These are phyloP conservation scores for Brachionus plicatilis DNA, from an alignment of 1,140 invertebrate genomes.

Conservation along the genomic window DNA sequence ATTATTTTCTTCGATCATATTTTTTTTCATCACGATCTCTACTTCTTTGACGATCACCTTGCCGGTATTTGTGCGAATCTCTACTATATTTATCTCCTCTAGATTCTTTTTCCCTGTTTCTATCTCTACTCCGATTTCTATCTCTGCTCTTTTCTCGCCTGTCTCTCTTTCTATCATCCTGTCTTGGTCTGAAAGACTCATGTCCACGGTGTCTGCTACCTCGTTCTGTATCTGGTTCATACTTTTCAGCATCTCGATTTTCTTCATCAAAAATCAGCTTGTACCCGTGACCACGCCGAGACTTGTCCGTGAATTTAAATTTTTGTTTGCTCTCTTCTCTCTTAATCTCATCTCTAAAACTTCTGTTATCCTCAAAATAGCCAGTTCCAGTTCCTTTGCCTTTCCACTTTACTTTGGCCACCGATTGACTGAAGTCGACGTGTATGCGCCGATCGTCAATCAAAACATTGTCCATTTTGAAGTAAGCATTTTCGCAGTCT, in stretches of 20 bases:
- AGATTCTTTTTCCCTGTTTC: neutral
- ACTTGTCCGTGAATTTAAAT: slow-evolving; percentile 12
- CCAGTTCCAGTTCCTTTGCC: slow-evolving; percentile 34
- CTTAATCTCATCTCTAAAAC: neutral
- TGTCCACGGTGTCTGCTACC: neutral
- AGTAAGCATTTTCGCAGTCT: slow-evolving; percentile 94
- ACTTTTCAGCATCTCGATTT: neutral
- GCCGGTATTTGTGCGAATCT: neutral
- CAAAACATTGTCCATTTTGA: slow-evolving; percentile 99
- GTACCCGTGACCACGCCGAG: neutral
- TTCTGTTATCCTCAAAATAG: slow-evolving; percentile 21
- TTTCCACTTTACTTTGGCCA: slow-evolving; percentile 65
- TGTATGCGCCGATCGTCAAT: slow-evolving; percentile 98
- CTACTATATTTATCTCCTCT: neutral
- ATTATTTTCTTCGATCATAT: neutral
- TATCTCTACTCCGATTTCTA: neutral
- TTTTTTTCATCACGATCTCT: neutral
- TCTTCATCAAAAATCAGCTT: slow-evolving; percentile 24
- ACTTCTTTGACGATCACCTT: neutral
- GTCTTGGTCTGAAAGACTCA: neutral
- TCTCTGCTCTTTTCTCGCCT: neutral
- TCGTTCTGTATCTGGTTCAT: slow-evolving; percentile 8
- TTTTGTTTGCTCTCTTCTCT: neutral
- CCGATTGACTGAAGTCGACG: slow-evolving; percentile 98
- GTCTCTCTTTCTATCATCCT: neutral